Conservation (phyloP, 1,140 invertebrate species). For the Pseudobourletiella spinata region DNA sequence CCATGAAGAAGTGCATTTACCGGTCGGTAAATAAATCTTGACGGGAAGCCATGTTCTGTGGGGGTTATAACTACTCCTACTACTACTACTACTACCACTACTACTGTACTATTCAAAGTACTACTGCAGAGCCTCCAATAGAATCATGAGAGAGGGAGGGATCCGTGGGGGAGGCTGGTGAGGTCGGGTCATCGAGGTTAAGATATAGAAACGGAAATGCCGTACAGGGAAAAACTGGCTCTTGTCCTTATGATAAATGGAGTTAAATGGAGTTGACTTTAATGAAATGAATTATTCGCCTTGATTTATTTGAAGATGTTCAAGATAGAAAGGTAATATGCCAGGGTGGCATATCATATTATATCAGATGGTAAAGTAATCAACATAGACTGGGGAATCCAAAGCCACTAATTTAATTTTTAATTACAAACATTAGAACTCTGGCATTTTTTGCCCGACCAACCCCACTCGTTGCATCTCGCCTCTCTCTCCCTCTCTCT, state of each 20-base stretch:
- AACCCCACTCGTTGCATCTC: too few species aligned
- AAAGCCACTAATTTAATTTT: conserved; percentile 8
- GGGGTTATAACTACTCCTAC: too few species aligned
- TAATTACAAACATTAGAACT: conserved; percentile 12
- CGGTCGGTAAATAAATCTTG: too few species aligned
- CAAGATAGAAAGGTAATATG: not conserved
- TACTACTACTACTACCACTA: too few species aligned
- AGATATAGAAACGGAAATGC: too few species aligned
- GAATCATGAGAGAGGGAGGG: not conserved
- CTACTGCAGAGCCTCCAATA: too few species aligned
- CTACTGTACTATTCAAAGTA: too few species aligned
- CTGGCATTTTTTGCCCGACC: not conserved
- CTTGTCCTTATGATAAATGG: conserved; percentile 8
- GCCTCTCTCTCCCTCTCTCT: not conserved
- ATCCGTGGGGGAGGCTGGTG: not conserved
- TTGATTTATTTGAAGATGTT: conserved; percentile 6
- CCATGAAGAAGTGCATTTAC: too few species aligned
- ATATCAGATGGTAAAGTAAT: conserved; percentile 6
- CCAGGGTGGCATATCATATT: conserved; percentile 5
- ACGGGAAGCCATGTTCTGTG: too few species aligned
- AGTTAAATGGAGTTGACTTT: conserved; percentile 5
- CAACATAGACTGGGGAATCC: conserved; percentile 1
- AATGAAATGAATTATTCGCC: conserved; percentile 4
- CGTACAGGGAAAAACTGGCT: too few species aligned
- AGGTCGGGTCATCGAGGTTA: not conserved